phyloP scores from a whole-genome alignment of 2,797 vertebrate genomes.

The Crax fasciolata region DNA sequence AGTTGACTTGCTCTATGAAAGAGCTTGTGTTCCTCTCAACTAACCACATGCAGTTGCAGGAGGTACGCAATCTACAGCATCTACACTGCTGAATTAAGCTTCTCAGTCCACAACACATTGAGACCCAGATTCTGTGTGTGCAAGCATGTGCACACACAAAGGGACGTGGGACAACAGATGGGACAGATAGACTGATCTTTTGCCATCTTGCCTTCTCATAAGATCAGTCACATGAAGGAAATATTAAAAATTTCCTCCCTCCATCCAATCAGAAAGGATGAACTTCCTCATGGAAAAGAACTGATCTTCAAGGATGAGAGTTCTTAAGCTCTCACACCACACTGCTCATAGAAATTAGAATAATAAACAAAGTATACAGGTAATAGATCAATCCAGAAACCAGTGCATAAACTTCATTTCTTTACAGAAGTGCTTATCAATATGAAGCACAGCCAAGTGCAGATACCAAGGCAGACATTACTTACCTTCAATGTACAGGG shows the following conservation, averaged over 20 bases:
- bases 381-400: neutral
- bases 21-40: neutral
- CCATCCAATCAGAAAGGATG: neutral
- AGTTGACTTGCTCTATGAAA: neutral
- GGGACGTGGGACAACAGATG: rapidly evolving
- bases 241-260: neutral
- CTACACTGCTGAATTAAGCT: neutral
- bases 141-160: neutral
- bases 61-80: rapidly evolving
- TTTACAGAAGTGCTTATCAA: neutral
- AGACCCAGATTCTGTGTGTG: rapidly evolving
- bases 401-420: neutral
- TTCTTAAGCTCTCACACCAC: neutral
- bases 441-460: neutral
- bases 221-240: neutral
- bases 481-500: conserved; percentile 98
- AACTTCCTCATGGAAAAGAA: neutral
- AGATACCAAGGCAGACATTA: neutral
- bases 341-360: neutral
- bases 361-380: neutral
- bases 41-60: neutral
- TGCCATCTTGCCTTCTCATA: neutral
- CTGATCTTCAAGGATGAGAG: neutral
- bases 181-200: neutral
- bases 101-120: neutral